These are phyloP conservation scores for Mus spicilegus DNA, from an alignment of 2,113 vertebrate species.

Conservation along the genomic window DNA sequence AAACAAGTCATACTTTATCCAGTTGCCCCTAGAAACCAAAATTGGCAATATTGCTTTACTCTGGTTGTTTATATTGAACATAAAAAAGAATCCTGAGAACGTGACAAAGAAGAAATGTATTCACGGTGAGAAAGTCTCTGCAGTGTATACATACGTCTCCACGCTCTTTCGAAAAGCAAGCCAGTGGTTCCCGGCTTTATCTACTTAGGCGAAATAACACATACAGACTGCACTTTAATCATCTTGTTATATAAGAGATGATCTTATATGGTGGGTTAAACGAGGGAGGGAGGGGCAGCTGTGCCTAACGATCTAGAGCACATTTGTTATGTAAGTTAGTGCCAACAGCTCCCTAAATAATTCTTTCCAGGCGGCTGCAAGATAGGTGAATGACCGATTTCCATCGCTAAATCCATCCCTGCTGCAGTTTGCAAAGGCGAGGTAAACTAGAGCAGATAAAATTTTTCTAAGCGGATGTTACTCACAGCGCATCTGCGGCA, in stretches of 20 bases:
- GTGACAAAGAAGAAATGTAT: not conserved
- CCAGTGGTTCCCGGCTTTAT: conserved; percentile 17
- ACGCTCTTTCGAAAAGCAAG: conserved; percentile 19
- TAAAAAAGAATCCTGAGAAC: conserved; percentile 6
- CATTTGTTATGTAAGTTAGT: not conserved
- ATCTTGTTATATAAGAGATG: conserved; percentile 34
- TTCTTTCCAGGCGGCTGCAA: not conserved
- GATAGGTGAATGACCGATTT: not conserved
- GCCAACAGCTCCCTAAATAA: not conserved
- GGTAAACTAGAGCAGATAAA: not conserved
- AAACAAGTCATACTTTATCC: not conserved
- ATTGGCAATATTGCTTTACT: conserved; percentile 1
- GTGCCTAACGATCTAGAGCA: not conserved
- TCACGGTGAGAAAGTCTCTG: not conserved
- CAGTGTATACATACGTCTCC: not conserved
- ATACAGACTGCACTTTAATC: not conserved
- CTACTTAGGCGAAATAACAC: not conserved
- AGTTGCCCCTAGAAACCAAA: not conserved
- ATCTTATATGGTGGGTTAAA: not conserved
- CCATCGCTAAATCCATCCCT: not conserved
- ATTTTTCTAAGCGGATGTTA: not conserved
- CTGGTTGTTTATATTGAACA: conserved; percentile 17
- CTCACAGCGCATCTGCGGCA: not conserved
- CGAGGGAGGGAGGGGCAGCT: not conserved
- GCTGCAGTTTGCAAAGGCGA: not conserved